Conservation (phyloP, 2,888 invertebrate genomes). For the Acrocyrtus sp. region DNA sequence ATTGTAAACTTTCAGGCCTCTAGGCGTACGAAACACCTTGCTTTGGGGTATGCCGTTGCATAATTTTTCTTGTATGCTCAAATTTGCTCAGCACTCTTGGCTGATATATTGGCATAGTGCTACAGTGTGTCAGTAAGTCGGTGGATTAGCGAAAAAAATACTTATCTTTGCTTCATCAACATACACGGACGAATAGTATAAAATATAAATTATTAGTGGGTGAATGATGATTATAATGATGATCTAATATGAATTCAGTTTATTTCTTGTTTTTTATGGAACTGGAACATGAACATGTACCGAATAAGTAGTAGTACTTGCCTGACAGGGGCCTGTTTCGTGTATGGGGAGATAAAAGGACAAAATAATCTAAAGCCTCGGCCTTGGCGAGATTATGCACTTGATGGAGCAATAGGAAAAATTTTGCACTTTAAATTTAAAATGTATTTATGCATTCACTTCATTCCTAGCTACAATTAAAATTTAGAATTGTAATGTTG, state of each 20-base stretch:
- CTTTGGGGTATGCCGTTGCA: not conserved
- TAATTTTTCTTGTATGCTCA: not conserved
- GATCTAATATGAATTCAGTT: not conserved
- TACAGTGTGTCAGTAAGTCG: not conserved
- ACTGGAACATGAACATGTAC: not conserved
- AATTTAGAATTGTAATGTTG: not conserved
- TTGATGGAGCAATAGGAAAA: too few relatives aligned
- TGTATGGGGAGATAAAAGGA: too few relatives aligned
- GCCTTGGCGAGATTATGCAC: too few relatives aligned
- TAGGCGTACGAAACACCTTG: not conserved
- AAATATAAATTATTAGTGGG: too few relatives aligned
- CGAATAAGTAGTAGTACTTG: not conserved
- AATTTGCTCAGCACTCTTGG: too few relatives aligned
- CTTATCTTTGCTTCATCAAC: not conserved
- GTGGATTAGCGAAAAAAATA: not conserved
- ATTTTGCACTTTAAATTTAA: not conserved
- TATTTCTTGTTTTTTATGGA: too few relatives aligned
- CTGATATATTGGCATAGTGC: too few relatives aligned
- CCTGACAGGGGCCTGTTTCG: not conserved
- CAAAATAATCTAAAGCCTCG: too few relatives aligned
- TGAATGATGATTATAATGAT: too few relatives aligned
- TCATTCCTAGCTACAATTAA: not conserved
- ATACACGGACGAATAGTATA: not conserved
- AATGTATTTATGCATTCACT: not conserved
- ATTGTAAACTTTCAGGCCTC: not conserved